Evolutionary conservation across 2,888 invertebrate genomes (phyloP), one percentile per base, ranked within the genome.

Genomic region (Rhagonycha lutea): DNA sequence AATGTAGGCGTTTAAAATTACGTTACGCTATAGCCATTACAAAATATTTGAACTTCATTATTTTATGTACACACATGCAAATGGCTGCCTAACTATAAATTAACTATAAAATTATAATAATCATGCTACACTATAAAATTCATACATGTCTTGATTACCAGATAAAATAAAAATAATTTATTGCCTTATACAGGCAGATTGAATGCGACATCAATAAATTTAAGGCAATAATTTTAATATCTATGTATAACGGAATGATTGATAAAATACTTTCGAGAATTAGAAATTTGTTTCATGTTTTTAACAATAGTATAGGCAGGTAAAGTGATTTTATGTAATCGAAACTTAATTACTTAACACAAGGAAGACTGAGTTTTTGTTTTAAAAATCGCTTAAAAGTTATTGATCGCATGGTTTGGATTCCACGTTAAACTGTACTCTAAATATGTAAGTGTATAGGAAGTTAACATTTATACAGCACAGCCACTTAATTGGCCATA

Each of bases 11-110:
- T 68, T 67, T 68, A 28, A 68, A 68, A 69, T 69, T 63, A 65
- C 63, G 47, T 69, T 70, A 77, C 62, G 47, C 70, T 69, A 26
- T 63, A 61, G 74, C 69, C 71, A 74, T 69, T 71, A 74, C 63
- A 63, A 63, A 62, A n/a, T 63, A 71, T 71, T 65, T 47, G 47
- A 47, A 47, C 47, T 47, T 47, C n/a, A 47, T 47, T 47, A 47
- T 47, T 47, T 47, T 47, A 47, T 47, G 47, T 47, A 65, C 63
- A 73, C 28, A 68, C 68, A 47, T 62, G 73, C 62, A 73, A 73
- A 73, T 73, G 73, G 73, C 73, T 67, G 61, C 26, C 24, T 63
- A 14, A 68, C 68, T 68, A 72, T 72, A 72, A 72, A 72, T 72
- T 72, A 72, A 68, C 72, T 28, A 72, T 72, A 67, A 68, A 72